Base-by-base conservation (phyloP, 2,888 invertebrate species). In the Sarcophaga rosellei region DNA sequence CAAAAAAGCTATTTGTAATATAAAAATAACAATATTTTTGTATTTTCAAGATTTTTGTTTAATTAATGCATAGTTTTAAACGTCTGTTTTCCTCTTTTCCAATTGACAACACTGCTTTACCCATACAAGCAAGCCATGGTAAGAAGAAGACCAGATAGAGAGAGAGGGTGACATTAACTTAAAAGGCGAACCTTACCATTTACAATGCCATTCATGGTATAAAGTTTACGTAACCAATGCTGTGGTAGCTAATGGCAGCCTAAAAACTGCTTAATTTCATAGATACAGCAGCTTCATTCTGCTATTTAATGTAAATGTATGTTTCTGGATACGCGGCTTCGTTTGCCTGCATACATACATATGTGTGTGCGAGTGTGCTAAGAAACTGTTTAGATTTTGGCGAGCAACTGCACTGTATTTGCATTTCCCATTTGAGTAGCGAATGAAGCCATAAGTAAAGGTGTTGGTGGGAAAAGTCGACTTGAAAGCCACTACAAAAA, bases 161-260 rank as follows among this genome's bases (percentile, higher is more conserved):
- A 25, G 25, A 25, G 25, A 25, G 35, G 10, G 35, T 35, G 35
- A 35, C 35, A 35, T 35, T 35, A 35, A 35, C 35, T 35, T 81
- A 47, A 47, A 70, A 20, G 63, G 65, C 59, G 69, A 75, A 81
- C 63, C 70, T 63, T 65, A 76, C 75, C 63, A 81, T 81, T 76
- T 75, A 15, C 53, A 70, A 65, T 76, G 47, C 45, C 70, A 15
- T n/a, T 57, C n/a, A 35, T 25, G 53, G 25, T 11, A 81, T 76
- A 76, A 81, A 81, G 61, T 76, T 70, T 65, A 76, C 70, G 65
- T 70, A 76, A 76, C 81, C 75, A 81, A 65, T 76, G 76, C 66
- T 76, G 81, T 53, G 81, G 76, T 35, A 35, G 35, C 61, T 70
- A 77, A 82, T 65, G 63, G 21, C 66, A 72, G 81, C 81, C 81